Conservation (phyloP, 37 sponge, comb jelly and placozoan species). For the Diacarnus erythraeanus region DNA sequence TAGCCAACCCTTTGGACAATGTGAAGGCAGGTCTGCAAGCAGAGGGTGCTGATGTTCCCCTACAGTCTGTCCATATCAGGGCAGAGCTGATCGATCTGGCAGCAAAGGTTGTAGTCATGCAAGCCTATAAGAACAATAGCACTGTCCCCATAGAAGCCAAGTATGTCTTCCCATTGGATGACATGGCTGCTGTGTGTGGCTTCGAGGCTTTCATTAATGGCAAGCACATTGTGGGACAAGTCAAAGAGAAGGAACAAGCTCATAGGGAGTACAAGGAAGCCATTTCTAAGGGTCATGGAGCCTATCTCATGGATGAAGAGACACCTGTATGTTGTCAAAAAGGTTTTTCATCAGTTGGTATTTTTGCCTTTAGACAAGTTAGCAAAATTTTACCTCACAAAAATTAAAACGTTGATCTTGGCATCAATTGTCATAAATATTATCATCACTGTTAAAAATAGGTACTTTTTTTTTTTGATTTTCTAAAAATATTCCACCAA, state of each 20-base stretch:
- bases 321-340: slow-evolving; percentile 78
- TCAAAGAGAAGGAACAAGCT: slow-evolving; percentile 99
- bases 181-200: slow-evolving; percentile 98
- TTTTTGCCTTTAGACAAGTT: too few species aligned
- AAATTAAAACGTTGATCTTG: too few species aligned
- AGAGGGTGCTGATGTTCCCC: slow-evolving; percentile 79
- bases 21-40: slow-evolving; percentile 89
- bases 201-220: slow-evolving; percentile 98
- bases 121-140: slow-evolving; percentile 88
- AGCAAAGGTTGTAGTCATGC: slow-evolving; percentile 85
- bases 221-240: slow-evolving; percentile 96
- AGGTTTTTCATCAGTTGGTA: too few species aligned
- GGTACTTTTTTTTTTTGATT: too few species aligned
- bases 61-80: slow-evolving; percentile 80
- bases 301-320: slow-evolving; percentile 99
- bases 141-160: slow-evolving; percentile 90
- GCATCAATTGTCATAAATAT: too few species aligned
- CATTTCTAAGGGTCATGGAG: slow-evolving; percentile 96
- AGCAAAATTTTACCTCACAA: too few species aligned
- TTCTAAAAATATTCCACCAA: too few species aligned
- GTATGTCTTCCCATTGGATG: slow-evolving; percentile 97
- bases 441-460: too few species aligned
- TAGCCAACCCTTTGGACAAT: slow-evolving; percentile 82
- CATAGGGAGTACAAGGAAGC: slow-evolving; percentile 98
- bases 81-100: slow-evolving; percentile 88